A percentile compares a stretch with the other conserved stretches of the same genome.
Conservation (phyloP, 2,113 vertebrate species). For the Pelusios castaneus region DNA sequence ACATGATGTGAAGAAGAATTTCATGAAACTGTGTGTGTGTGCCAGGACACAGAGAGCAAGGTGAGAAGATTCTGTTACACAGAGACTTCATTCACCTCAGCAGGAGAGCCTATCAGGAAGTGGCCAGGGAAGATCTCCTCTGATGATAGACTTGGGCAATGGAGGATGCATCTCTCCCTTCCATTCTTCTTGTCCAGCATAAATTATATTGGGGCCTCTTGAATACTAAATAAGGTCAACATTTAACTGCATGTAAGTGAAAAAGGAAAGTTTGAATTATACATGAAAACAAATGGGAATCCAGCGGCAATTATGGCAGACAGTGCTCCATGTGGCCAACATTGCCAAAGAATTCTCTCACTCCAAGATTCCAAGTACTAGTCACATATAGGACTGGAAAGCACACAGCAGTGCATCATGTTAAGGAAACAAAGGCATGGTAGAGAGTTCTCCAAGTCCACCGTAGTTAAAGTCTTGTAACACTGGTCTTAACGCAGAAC, state of each 20-base stretch:
- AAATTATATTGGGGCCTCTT: neutral
- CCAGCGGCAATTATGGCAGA: accelerated
- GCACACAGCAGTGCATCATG: neutral
- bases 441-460: conserved; percentile 20
- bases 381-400: conserved; percentile 7
- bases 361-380: conserved; percentile 3
- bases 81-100: neutral
- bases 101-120: neutral
- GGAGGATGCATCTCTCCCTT: neutral
- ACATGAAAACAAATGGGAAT: neutral
- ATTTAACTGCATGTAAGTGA: neutral
- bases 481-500: conserved; percentile 27
- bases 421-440: conserved; percentile 3
- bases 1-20: neutral
- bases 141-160: neutral
- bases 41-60: neutral
- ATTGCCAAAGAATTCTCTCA: neutral
- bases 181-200: neutral
- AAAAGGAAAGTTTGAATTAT: neutral
- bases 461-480: conserved; percentile 26
- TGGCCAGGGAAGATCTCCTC: neutral
- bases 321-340: neutral
- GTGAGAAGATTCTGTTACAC: neutral
- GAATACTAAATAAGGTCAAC: neutral
- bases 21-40: neutral